phyloP scores from a whole-genome alignment of 1,140 invertebrate genomes.

The Ceratoteleas bidentatus region DNA sequence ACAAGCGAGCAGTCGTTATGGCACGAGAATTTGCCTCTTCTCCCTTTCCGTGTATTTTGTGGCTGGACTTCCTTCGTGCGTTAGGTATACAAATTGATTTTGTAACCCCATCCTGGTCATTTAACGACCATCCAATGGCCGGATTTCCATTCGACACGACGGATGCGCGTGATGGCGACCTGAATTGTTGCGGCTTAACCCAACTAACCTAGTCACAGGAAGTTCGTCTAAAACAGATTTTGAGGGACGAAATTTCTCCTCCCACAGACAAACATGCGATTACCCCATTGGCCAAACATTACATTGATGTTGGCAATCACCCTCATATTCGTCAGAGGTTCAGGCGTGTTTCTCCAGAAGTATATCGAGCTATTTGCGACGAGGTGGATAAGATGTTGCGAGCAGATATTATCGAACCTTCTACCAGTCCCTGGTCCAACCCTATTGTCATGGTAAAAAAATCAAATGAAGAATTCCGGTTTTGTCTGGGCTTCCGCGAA shows the following conservation, averaged over 20 bases:
- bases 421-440: neutral
- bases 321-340: neutral
- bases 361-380: neutral
- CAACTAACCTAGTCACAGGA: neutral
- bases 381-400: neutral
- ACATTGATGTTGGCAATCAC: neutral
- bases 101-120: too few species aligned
- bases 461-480: neutral
- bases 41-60: too few species aligned
- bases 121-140: too few species aligned
- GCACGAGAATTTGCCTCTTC: too few species aligned
- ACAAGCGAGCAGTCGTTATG: too few species aligned
- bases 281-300: neutral
- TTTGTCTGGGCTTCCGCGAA: constrained; percentile 17
- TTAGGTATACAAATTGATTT: too few species aligned
- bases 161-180: too few species aligned
- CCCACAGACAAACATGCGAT: neutral
- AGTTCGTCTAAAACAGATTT: neutral
- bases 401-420: neutral
- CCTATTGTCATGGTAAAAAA: neutral
- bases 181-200: neutral
- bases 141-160: too few species aligned
- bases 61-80: too few species aligned
- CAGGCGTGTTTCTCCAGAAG: neutral
- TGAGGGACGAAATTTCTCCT: neutral